Evolutionary conservation across 2,888 invertebrate species (phyloP).

Genomic region (Tortrix viridana): DNA sequence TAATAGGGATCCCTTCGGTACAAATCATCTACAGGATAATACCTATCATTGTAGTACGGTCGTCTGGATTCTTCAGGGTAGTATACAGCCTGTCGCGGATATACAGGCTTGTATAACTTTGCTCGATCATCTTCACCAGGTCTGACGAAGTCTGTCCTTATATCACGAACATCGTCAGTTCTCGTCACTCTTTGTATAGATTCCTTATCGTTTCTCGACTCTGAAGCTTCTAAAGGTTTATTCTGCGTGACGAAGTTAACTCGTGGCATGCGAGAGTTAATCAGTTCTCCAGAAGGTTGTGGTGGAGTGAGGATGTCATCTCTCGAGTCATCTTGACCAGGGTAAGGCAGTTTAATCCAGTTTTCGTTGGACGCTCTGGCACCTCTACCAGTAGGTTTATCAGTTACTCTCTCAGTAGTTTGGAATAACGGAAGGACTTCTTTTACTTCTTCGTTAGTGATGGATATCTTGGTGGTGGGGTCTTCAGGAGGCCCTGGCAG

Average conservation of each 20-base stretch:
- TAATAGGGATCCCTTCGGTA: constrained; percentile 75
- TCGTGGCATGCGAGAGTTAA: constrained; percentile 85
- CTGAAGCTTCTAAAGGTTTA: constrained; percentile 77
- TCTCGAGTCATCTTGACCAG: constrained; percentile 61
- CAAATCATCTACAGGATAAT: constrained; percentile 67
- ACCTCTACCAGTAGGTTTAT: constrained; percentile 84
- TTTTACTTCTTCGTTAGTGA: constrained; percentile 63
- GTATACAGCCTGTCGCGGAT: constrained; percentile 76
- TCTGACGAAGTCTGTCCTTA: constrained; percentile 77
- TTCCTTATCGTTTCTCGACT: constrained; percentile 80
- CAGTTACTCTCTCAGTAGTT: constrained; percentile 75
- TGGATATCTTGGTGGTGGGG: constrained; percentile 72
- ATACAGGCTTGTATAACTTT: constrained; percentile 70
- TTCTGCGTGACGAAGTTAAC: constrained; percentile 88
- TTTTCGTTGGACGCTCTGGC: constrained; percentile 85
- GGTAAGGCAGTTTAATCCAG: constrained; percentile 85
- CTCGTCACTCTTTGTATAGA: constrained; percentile 71
- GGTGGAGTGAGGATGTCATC: constrained; percentile 80
- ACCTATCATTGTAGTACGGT: constrained; percentile 71
- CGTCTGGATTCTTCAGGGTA: constrained; percentile 77
- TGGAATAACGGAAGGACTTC: constrained; percentile 63
- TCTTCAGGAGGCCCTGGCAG: constrained; percentile 74
- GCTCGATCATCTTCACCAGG: constrained; percentile 68
- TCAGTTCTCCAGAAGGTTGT: constrained; percentile 80
- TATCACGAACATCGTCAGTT: constrained; percentile 57